Conservation (phyloP, 2,797 vertebrate species). For the Microchirus variegatus region DNA sequence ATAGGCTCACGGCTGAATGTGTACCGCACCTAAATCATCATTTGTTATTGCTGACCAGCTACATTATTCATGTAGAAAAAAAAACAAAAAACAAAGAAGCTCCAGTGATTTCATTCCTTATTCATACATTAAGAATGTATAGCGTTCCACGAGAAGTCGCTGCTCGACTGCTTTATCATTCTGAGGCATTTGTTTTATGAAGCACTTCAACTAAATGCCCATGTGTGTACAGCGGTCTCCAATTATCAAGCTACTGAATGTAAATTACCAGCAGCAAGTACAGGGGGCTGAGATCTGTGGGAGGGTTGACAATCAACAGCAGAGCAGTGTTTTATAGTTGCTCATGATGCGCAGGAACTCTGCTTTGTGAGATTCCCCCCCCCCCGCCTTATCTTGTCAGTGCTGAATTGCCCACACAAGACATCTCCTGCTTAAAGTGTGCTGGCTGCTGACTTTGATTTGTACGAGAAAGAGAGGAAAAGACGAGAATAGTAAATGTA, state of each 20-base stretch:
- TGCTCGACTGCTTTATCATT: background rate
- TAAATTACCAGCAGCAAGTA: constrained; percentile 45
- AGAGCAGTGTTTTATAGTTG: constrained; percentile 43
- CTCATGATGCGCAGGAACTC: constrained; percentile 42
- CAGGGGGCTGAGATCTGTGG: constrained; percentile 38
- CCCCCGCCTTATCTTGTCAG: constrained; percentile 58
- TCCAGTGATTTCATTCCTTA: too few species aligned
- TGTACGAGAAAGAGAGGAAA: constrained; percentile 21
- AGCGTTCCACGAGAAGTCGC: too few species aligned
- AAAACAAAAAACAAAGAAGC: too few species aligned
- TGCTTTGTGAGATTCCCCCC: constrained; percentile 45
- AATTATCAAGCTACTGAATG: constrained; percentile 45
- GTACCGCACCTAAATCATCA: background rate
- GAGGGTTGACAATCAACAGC: constrained; percentile 42
- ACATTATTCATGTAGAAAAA: too few species aligned
- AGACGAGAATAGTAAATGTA: constrained; percentile 4
- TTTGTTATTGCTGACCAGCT: background rate
- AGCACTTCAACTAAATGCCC: constrained; percentile 7
- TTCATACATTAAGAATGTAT: too few species aligned
- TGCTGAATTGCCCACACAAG: constrained; percentile 52
- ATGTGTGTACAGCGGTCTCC: constrained; percentile 21
- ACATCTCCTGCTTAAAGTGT: constrained; percentile 37
- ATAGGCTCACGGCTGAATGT: background rate
- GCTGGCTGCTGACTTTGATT: constrained; percentile 15
- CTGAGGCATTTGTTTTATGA: background rate